Percentiles rank a stretch among this genome's conserved stretches.
These are phyloP conservation scores for Gryllus longicercus DNA, from an alignment of 2,888 invertebrate genomes.

Conservation along the genomic window DNA sequence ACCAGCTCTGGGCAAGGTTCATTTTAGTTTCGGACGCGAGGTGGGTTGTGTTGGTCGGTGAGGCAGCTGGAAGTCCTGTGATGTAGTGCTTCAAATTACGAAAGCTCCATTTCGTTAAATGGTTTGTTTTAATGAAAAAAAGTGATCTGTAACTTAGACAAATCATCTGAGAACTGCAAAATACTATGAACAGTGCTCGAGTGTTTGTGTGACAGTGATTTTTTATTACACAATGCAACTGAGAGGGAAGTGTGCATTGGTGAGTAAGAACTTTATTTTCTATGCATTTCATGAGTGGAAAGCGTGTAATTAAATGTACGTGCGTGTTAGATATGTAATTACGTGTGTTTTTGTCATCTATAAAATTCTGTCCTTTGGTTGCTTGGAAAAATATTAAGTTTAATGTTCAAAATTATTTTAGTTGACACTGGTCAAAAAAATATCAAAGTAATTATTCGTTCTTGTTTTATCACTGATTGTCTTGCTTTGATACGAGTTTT, in stretches of 20 bases:
- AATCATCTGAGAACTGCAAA: neutral
- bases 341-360: too few species aligned
- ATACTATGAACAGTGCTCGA: neutral
- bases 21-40: neutral
- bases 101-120: too few species aligned
- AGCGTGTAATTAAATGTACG: too few species aligned
- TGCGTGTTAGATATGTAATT: too few species aligned
- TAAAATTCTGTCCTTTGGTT: too few species aligned
- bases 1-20: conserved; percentile 17
- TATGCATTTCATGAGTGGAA: neutral
- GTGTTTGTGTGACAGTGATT: neutral
- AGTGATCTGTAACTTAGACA: neutral
- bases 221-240: neutral
- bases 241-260: neutral
- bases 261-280: neutral
- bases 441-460: too few species aligned
- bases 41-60: neutral
- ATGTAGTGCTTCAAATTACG: neutral
- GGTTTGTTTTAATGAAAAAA: too few species aligned
- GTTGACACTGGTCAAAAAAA: too few species aligned
- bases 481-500: too few species aligned
- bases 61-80: neutral
- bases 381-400: too few species aligned
- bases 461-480: too few species aligned
- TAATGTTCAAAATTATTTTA: too few species aligned